Evolutionary conservation across 2,888 invertebrate genomes (phyloP).

Genomic region (Drosophila kambysellisi): DNA sequence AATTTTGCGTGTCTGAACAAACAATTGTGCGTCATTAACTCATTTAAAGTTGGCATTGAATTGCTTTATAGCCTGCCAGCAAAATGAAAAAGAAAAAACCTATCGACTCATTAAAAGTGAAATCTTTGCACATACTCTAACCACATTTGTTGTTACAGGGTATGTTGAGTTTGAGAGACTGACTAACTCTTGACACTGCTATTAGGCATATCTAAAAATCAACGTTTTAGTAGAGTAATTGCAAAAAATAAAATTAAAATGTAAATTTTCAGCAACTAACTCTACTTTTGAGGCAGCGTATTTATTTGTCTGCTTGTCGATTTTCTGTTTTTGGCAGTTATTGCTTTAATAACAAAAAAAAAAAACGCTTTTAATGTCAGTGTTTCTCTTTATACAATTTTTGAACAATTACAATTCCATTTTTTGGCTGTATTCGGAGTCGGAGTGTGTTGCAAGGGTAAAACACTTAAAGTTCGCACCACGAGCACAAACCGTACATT

Average conservation of each 20-base stretch:
- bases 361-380: not conserved
- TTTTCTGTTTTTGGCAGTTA: not conserved
- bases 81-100: constrained; percentile 20
- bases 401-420: constrained; percentile 44
- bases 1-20: constrained; percentile 22
- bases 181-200: not conserved
- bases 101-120: constrained; percentile 63
- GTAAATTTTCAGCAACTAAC: not conserved
- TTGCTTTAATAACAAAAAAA: constrained; percentile 1
- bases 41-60: constrained; percentile 68
- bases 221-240: not conserved
- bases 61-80: constrained; percentile 46
- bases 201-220: not conserved
- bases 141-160: constrained; percentile 9
- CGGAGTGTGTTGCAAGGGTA: constrained; percentile 63
- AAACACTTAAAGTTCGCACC: constrained; percentile 60
- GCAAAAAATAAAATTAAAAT: not conserved
- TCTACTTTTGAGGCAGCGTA: not conserved
- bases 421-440: constrained; percentile 21
- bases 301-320: not conserved
- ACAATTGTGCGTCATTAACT: constrained; percentile 46
- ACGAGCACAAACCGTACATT: constrained; percentile 68
- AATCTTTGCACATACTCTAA: constrained; percentile 42
- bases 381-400: constrained; percentile 12
- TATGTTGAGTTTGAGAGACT: constrained; percentile 10